A percentile compares a stretch with the other conserved stretches of the same genome.
These are phyloP conservation scores for Andricus quercusramuli DNA, from an alignment of 2,888 invertebrate genomes.

Conservation along the genomic window DNA sequence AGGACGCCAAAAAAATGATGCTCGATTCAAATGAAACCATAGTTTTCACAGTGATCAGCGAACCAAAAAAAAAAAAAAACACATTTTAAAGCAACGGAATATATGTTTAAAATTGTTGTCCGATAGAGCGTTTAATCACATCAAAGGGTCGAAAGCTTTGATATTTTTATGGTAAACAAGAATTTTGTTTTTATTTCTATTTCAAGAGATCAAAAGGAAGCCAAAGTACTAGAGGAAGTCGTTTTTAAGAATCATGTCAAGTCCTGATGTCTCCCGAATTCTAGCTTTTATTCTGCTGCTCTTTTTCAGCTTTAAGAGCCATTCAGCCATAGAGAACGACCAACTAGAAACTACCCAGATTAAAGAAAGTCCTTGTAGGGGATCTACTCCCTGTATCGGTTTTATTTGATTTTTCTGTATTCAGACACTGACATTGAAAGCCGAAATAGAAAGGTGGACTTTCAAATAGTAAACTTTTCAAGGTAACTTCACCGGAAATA, in stretches of 20 bases:
- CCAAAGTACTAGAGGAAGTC: constrained; percentile 13
- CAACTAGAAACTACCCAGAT: constrained; percentile 23
- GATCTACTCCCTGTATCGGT: not conserved
- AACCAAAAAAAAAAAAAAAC: no score
- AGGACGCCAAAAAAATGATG: no score
- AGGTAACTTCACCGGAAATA: not conserved
- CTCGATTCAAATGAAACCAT: no score
- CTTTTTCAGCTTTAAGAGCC: constrained; percentile 26
- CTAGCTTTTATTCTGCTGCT: constrained; percentile 28
- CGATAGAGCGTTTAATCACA: not conserved
- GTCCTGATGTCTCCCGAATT: constrained; percentile 23
- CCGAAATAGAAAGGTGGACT: not conserved
- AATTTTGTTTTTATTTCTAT: not conserved
- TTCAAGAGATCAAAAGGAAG: not conserved
- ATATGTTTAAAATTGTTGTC: no score
- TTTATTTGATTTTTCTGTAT: constrained; percentile 28
- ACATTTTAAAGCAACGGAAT: no score
- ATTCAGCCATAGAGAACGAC: constrained; percentile 27
- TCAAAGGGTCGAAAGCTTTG: not conserved
- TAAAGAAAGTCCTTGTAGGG: constrained; percentile 29
- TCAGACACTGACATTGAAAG: constrained; percentile 8
- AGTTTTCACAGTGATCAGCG: no score
- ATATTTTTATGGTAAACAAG: not conserved
- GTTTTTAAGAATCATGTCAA: constrained; percentile 26
- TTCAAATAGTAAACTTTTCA: not conserved